Base-by-base conservation (phyloP, 2,888 invertebrate genomes). In the Pinctada fucata region DNA sequence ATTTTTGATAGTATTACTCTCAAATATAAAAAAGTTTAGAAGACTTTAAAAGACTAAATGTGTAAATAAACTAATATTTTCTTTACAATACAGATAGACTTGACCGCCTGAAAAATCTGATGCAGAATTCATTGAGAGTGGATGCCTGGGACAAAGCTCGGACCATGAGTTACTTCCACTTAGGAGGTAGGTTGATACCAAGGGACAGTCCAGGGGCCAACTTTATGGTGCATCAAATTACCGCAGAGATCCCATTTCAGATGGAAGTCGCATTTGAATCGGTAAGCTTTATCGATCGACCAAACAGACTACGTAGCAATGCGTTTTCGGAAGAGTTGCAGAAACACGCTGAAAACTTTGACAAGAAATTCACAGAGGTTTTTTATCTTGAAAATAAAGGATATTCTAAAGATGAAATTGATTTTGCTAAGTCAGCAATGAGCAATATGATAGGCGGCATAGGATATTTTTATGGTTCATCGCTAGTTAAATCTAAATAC, bases 361-460 rank as follows among this genome's bases (percentile, higher is more conserved):
- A 96, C 74, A 93, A 94, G 2, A 95, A 95, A 85, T 99, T 99
- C 91, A 96, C 98, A 86, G 93, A 94, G 5, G 95, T 94, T 3
- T 99, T 99, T 91, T 93, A 95, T 66, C 93, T 99, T 58, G 93
- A 93, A 72, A 93, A 94, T 4, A 97, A 96, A 90, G 96, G 96
- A 49, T 94, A 91, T 82, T 86, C 87, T 13, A 82, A 87, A 0
- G 89, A 90, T 66, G 91, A 94, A 2, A 94, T 95, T 13, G 95
- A 96, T 79, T 94, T 97, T 68, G 99, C 97, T 0, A 95, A 96
- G 89, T 95, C 96, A 45, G 96, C 96, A 0, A 92, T 99, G 72
- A 97, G 98, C 81, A 99, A 99, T 92, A 95, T 99, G 96, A 88
- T 99, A 0, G 99, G 99, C 0, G 96, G 99, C 0, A 95, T 99